A percentile compares a stretch with the other conserved stretches of the same genome.
Evolutionary conservation across 2,888 invertebrate genomes (phyloP).

Genomic region (Chymomyza caudatula): DNA sequence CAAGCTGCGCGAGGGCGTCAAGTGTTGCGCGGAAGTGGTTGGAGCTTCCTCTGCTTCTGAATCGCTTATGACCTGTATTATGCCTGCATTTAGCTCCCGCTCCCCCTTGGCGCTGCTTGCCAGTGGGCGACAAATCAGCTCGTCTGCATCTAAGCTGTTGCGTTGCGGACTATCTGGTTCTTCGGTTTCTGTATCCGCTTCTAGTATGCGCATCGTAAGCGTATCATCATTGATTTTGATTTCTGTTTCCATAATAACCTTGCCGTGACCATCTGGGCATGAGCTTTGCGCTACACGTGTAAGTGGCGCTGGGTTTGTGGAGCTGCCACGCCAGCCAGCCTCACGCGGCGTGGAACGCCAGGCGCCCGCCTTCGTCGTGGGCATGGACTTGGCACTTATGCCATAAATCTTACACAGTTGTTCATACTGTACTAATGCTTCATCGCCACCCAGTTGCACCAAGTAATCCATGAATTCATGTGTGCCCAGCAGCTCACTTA

Average conservation of each 20-base stretch:
- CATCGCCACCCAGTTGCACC: conserved; percentile 62
- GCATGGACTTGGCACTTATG: conserved; percentile 35
- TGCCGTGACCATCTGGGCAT: conserved; percentile 78
- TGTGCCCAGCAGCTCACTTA: conserved; percentile 84
- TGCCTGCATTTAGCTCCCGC: conserved; percentile 67
- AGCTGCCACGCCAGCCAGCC: conserved; percentile 63
- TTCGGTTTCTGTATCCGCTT: conserved; percentile 78
- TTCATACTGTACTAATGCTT: conserved; percentile 80
- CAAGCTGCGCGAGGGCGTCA: conserved; percentile 80
- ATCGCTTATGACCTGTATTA: conserved; percentile 82
- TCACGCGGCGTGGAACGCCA: conserved; percentile 63
- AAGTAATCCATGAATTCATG: conserved; percentile 82
- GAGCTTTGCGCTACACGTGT: not conserved
- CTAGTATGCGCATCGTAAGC: conserved; percentile 90
- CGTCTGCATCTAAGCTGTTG: conserved; percentile 54
- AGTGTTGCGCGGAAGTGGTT: conserved; percentile 8
- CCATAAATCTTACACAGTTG: conserved; percentile 82
- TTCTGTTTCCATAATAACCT: conserved; percentile 89
- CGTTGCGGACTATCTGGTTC: conserved; percentile 70
- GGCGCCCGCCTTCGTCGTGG: conserved; percentile 37
- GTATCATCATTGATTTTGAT: conserved; percentile 89
- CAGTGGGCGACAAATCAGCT: conserved; percentile 76
- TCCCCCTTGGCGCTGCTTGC: conserved; percentile 31
- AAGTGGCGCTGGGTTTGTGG: not conserved
- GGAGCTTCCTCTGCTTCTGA: conserved; percentile 79